Evolutionary conservation across 2,888 invertebrate species (phyloP), one percentile per base, ranked within the genome.

Genomic region (Flexamia atlantica): DNA sequence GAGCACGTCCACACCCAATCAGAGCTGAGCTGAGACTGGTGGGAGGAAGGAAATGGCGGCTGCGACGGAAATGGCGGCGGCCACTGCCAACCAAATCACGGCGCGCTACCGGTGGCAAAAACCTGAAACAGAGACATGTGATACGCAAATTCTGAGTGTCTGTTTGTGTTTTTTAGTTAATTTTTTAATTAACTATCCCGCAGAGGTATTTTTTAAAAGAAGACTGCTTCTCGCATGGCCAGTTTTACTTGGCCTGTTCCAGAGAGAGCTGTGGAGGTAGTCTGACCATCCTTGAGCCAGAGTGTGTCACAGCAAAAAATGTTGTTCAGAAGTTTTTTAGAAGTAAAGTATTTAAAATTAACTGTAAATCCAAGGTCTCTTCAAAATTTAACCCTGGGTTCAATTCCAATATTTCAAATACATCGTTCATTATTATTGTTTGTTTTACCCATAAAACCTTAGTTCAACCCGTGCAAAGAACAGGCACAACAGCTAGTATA

Each of bases 231-330:
- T 60, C 20, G 3, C 46, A 46, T 46, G 46, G 46, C 36, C 36
- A 36, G 36, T 36, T 36, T 9, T 14, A 46, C 46, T 9, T 46
- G 12, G 17, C 46, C 46, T 46, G 14, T 17, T 46, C 17, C 17
- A 46, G 46, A 46, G 46, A 14, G 46, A 46, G 14, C 46, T 46
- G 46, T 46, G 7, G 12, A 46, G 46, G 14, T 17, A 60, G 60
- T 60, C 60, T 60, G 60, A 60, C 28, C 25, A 60, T 60, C 23
- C 60, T 60, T 60, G 23, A 60, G 60, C 60, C 60, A 60, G 60
- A n/a, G 60, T 17, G 60, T 60, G 10, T 17, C 60, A 60, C 20
- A 60, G 60, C 46, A 9, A 46, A 46, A 40, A 9, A 40, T 46
- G 46, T 46, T 46, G 46, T 17, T 46, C 14, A 46, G 17, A 46